Base-by-base conservation (phyloP, 2,888 invertebrate species). In the Zaprionus bogoriensis region DNA sequence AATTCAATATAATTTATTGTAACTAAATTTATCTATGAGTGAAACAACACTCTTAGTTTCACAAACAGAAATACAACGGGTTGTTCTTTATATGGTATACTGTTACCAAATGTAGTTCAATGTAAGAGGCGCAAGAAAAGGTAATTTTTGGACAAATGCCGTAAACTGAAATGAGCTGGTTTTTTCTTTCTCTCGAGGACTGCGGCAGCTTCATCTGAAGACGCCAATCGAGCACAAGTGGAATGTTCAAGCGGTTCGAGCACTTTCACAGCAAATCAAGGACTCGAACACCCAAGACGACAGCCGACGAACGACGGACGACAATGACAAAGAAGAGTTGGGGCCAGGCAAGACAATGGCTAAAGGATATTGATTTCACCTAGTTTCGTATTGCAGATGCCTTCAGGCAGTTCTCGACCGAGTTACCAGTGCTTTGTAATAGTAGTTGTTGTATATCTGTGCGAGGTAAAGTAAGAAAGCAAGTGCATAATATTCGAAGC, bases 351-450 rank as follows among this genome's bases (percentile, higher is more conserved):
- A 59, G 67, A 77, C 72, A 83, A 83, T 78, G 72, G 72, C 57
- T 78, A 59, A 59, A 67, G 69, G 45, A 71, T 84, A 81, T 81
- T 79, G 82, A 82, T 82, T 84, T 81, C 74, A 67, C 72, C 81
- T 81, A 81, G 69, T 76, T 84, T 70, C 50, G 27, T 10, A 66
- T 57, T 65, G 30, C 27, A 70, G 46, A 53, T 53, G 58, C 48
- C 44, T 53, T 38, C 32, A 46, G 47, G 36, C 50, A 39, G 32
- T 22, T 22, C 38, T 58, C 62, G 50, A 36, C 38, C 38, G 25
- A 61, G 38, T 19, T 32, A 22, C 2, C 25, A 46, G 23, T 22
- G 45, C 27, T 32, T 2, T 10, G n/a, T n/a, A n/a, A n/a, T n/a
- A n/a, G 17, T 36, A 7, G 17, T 36, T 17, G 5, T 17, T 36